Evolutionary conservation across 1,140 invertebrate species (phyloP).

Genomic region (Anoplolepis gracilipes): DNA sequence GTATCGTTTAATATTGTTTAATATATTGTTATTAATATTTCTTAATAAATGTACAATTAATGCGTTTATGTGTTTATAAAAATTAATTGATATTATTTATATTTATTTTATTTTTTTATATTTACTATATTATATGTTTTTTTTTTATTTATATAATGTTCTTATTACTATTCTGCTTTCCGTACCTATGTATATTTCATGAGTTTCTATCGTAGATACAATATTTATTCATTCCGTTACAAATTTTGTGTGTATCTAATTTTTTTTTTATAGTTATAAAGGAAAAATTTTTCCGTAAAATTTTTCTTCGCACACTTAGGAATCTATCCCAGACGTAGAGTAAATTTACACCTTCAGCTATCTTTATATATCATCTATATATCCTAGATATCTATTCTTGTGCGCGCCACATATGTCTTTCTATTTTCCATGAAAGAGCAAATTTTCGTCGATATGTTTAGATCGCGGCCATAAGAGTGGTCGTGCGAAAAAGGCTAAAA

Average conservation of each 20-base stretch:
- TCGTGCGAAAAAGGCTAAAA: conserved; percentile 44
- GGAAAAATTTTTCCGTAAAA: not conserved
- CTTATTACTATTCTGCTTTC: not conserved
- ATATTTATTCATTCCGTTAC: not conserved
- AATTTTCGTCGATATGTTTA: conserved; percentile 24
- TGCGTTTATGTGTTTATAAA: not conserved
- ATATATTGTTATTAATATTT: not conserved
- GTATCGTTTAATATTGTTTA: not conserved
- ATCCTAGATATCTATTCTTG: not conserved
- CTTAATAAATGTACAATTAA: not conserved
- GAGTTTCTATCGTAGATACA: too few relatives aligned
- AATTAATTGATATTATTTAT: not conserved
- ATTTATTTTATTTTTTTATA: not conserved
- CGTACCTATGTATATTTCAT: not conserved
- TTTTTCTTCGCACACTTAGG: not conserved
- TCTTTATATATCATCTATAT: conserved; percentile 3
- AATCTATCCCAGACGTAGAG: not conserved
- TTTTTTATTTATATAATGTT: not conserved
- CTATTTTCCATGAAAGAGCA: conserved; percentile 7
- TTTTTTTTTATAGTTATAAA: conserved; percentile 30
- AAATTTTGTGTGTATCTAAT: not conserved
- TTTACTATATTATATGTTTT: not conserved
- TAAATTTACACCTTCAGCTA: conserved; percentile 30
- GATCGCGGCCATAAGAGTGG: not conserved
- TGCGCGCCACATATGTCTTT: not conserved